These are phyloP conservation scores for Archivesica marissinica DNA, from an alignment of 1,140 invertebrate species.

Conservation along the genomic window DNA sequence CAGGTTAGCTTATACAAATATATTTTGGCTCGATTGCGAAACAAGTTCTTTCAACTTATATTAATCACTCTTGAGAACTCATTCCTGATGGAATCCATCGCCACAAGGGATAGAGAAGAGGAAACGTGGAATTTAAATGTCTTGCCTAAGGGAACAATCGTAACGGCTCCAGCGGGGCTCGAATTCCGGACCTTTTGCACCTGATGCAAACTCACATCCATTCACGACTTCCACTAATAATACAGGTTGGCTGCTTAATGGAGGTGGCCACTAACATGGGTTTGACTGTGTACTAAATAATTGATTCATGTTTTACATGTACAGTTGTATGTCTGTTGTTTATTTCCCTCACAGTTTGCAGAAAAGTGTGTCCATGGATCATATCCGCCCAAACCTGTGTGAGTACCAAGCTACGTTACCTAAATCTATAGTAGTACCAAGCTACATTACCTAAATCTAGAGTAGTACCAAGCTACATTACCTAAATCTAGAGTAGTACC, in stretches of 20 bases:
- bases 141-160: too few species aligned
- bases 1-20: too few species aligned
- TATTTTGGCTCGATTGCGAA: too few species aligned
- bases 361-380: conserved; percentile 39
- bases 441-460: neutral
- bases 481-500: neutral
- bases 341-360: conserved; percentile 10
- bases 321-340: neutral
- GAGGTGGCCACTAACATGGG: too few species aligned
- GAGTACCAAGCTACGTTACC: neutral
- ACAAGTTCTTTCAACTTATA: too few species aligned
- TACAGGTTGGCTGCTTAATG: too few species aligned
- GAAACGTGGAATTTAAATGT: too few species aligned
- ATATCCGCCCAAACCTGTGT: conserved; percentile 21
- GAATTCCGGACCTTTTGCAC: neutral
- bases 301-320: neutral
- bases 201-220: neutral
- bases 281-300: too few species aligned
- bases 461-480: neutral
- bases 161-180: neutral
- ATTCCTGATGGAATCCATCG: too few species aligned
- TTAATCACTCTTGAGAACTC: too few species aligned
- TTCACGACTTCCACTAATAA: neutral
- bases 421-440: neutral
- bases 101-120: too few species aligned